Percentiles rank a stretch among this genome's conserved stretches.
These are phyloP conservation scores for Chaenocephalus aceratus DNA, from an alignment of 2,113 vertebrate genomes.

Conservation along the genomic window DNA sequence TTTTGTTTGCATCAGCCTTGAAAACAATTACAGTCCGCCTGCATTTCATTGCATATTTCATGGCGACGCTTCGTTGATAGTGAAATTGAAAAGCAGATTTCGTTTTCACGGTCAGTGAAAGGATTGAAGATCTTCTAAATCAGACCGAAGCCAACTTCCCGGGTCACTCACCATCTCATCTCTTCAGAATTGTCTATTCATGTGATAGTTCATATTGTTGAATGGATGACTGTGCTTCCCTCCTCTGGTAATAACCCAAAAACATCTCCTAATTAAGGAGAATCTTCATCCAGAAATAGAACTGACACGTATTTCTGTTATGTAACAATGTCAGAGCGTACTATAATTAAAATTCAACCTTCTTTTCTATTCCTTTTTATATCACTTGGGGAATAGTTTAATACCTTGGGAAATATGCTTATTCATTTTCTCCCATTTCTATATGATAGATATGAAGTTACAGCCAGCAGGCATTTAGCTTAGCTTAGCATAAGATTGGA, in stretches of 20 bases:
- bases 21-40: constrained; percentile 61
- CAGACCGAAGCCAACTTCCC: background rate
- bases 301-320: background rate
- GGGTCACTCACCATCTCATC: constrained; percentile 26
- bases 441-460: background rate
- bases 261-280: constrained; percentile 4
- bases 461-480: background rate
- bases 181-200: constrained; percentile 8
- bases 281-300: constrained; percentile 4
- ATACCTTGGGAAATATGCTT: background rate
- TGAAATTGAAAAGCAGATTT: constrained; percentile 64
- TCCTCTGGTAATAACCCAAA: background rate
- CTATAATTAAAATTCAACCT: background rate
- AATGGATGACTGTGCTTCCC: background rate
- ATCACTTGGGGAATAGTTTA: background rate
- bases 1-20: constrained; percentile 57
- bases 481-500: background rate
- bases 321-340: background rate
- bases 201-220: background rate
- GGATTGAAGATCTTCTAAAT: constrained; percentile 29
- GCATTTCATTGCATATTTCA: constrained; percentile 56
- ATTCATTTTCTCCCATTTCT: background rate
- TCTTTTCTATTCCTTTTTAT: background rate
- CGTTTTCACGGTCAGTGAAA: constrained; percentile 49
- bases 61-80: constrained; percentile 39